Evolutionary conservation across 2,888 invertebrate species (phyloP), one percentile per base, ranked within the genome.

Genomic region (Petrophora chlorosata): DNA sequence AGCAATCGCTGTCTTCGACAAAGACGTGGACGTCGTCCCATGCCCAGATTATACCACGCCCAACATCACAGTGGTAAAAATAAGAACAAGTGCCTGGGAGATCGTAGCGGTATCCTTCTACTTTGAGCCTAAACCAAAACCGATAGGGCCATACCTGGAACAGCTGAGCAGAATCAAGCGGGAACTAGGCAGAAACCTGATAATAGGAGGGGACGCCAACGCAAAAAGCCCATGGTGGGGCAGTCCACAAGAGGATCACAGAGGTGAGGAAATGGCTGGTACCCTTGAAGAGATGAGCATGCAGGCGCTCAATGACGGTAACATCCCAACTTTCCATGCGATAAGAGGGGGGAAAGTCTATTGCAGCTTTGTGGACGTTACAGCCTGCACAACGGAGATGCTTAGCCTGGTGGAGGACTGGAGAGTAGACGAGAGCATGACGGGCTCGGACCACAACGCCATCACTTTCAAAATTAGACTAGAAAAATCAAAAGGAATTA

Each of bases 251-350:
- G 9, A 9, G 10, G 25, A 25, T 8, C 2, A 10, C 9, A 25
- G 9, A 8, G 25, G 25, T 3, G 25, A 25, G 9, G 9, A 25
- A 2, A 2, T 25, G 2, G 25, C 25, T 2, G 25, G 9, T 9
- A 10, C 25, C 2, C 7, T 25, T 2, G 25, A 25, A 2, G 25
- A 25, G 9, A 25, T 25, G 25, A 2, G 4, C 4, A 9, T 25
- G 25, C n/a, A 25, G 9, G 25, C 9, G 2, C 25, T 25, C 3
- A 25, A 25, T 8, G 10, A n/a, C 2, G 25, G 25, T 2, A 8
- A 25, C 25, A 25, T 29, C 0, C 67, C 68, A 0, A 66, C 67
- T 0, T 69, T 67, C 32, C 50, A 63, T 14, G 63, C 63, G 0
- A 14, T 58, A 1, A 49, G 66, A 8, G 59, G 61, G 65, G 3